phyloP scores from a whole-genome alignment of 2,113 vertebrate genomes.

The Limnothrissa miodon region DNA sequence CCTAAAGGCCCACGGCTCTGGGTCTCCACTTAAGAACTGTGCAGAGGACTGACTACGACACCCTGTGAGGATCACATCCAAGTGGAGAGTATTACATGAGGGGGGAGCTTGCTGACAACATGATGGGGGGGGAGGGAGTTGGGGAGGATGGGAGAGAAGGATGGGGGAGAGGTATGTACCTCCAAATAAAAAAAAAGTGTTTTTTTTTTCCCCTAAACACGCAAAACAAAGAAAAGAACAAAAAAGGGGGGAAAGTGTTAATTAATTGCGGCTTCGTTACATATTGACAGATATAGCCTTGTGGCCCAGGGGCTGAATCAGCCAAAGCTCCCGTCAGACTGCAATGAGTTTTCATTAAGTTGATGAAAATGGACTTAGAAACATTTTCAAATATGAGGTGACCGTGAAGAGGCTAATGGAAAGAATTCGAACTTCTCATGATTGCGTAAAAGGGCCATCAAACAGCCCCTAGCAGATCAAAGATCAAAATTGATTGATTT shows the following conservation, averaged over 20 bases:
- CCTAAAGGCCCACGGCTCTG: conserved; percentile 99
- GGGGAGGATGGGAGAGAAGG: conserved; percentile 58
- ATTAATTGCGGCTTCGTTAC: neutral
- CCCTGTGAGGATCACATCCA: conserved; percentile 99
- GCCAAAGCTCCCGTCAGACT: conserved; percentile 63
- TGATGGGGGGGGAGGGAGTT: conserved; percentile 43
- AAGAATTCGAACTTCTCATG: neutral
- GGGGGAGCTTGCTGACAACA: conserved; percentile 82
- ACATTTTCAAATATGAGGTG: neutral
- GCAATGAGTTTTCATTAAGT: neutral
- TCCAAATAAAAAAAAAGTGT: conserved; percentile 40
- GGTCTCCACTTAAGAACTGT: conserved; percentile 99
- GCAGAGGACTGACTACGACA: conserved; percentile 99
- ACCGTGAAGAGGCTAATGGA: neutral
- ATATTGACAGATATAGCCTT: neutral
- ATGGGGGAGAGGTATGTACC: conserved; percentile 70
- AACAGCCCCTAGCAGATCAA: no score
- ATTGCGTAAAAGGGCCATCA: neutral
- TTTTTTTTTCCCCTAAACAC: conserved; percentile 16
- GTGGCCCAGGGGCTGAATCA: conserved; percentile 66
- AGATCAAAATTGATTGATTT: no score
- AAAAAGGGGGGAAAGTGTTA: conserved; percentile 11
- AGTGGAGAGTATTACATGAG: conserved; percentile 98
- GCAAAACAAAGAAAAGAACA: conserved; percentile 32
- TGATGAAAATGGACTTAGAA: neutral